Evolutionary conservation across 2,113 vertebrate species (phyloP).

Genomic region (Sphyrna mokarran): DNA sequence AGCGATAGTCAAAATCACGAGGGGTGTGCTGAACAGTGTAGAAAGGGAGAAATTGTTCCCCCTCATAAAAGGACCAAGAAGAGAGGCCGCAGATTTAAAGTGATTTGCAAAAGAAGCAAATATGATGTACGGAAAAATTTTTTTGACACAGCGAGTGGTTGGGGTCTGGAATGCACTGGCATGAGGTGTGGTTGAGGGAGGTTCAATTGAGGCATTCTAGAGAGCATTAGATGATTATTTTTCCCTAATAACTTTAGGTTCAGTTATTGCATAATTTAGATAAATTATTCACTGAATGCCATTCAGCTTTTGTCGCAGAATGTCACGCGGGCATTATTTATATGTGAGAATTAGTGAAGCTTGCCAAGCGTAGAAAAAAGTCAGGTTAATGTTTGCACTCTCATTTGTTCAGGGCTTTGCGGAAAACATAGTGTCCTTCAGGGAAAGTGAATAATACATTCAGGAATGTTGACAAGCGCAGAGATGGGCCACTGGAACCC

Average conservation of each 20-base stretch:
- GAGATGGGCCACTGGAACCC: not conserved
- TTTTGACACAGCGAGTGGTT: no score
- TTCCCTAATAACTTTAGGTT: not conserved
- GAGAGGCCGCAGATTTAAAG: no score
- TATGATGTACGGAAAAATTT: no score
- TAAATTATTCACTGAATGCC: not conserved
- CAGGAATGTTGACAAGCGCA: not conserved
- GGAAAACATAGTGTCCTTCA: not conserved
- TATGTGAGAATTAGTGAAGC: not conserved
- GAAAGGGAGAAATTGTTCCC: no score
- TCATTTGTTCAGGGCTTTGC: not conserved
- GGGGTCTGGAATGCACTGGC: no score
- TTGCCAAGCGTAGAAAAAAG: not conserved
- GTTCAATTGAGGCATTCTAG: no score
- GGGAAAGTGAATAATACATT: not conserved
- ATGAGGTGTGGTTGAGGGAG: no score
- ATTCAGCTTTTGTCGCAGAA: not conserved
- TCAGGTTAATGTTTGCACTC: not conserved
- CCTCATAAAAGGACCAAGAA: no score
- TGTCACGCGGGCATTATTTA: not conserved
- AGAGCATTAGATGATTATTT: no score
- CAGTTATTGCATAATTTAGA: not conserved
- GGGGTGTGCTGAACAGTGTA: no score
- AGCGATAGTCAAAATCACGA: no score
- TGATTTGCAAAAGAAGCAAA: no score